Base-by-base conservation (phyloP, 2,888 invertebrate genomes). In the Nipponacmea schrenckii region DNA sequence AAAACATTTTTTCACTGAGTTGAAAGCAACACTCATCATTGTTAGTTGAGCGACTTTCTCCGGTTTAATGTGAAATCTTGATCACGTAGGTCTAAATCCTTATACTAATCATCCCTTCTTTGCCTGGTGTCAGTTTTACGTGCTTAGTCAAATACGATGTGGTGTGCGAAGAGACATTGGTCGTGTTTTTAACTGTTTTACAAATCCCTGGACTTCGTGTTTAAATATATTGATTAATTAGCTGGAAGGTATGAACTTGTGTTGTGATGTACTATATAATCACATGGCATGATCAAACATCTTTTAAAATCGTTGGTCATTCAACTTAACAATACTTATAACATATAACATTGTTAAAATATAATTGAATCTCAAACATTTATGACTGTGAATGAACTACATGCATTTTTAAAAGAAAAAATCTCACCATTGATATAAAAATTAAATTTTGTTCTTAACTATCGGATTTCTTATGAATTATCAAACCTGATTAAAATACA, bases 171-270 rank as follows among this genome's bases (percentile, higher is more conserved):
- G 66, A 70, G 70, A 56, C 56, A 62, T 24, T 62, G 46, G 44
- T 26, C 70, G 62, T 70, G 70, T 70, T 70, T 70, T 39, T 65
- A 66, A 70, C 70, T 62, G 70, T 56, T 65, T 66, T 66, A 70
- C 70, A 70, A 70, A 70, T 70, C 70, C 62, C 56, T 65, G 39
- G 24, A 48, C 64, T 56, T 15, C 70, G 70, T 70, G 70, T 64
- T 70, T 66, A 70, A 70, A 70, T 70, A 70, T 65, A 65, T 66
- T 70, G 70, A 70, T 70, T 70, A 70, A 70, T 70, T 70, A 70
- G 70, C 20, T 24, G 24, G 20, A 24, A 20, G 20, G 24, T 24
- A 56, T 24, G 12, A 39, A 56, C 56, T 56, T 24, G 56, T 24
- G 56, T 56, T 24, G 56, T 24, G 56, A 56, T 56, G 20, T 56